These are phyloP conservation scores for Microcebus lehilahytsara DNA, from an alignment of 2,113 vertebrate genomes.

Conservation along the genomic window DNA sequence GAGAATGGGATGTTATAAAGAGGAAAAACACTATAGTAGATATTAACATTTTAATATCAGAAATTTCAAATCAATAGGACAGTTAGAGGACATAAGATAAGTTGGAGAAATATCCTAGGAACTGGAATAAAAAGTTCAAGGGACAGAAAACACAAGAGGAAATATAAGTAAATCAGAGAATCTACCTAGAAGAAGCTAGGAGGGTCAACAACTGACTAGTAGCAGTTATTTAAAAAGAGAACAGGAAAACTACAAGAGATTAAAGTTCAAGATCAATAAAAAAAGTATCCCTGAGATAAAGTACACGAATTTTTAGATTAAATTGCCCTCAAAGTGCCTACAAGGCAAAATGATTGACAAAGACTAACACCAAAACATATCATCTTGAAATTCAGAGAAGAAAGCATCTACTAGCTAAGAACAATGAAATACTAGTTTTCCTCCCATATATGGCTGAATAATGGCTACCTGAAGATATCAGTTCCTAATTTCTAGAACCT, in stretches of 20 bases:
- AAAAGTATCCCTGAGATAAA: not conserved
- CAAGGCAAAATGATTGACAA: not conserved
- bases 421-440: not conserved
- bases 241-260: no score
- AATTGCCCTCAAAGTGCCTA: not conserved
- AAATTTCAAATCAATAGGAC: not conserved
- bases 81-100: not conserved
- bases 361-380: not conserved
- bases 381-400: not conserved
- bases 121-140: not conserved
- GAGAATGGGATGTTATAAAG: constrained; percentile 35
- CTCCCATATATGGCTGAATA: not conserved
- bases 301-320: not conserved
- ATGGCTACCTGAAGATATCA: not conserved
- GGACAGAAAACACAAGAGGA: constrained; percentile 2
- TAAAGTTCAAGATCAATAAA: constrained; percentile 5
- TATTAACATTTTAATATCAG: constrained; percentile 43
- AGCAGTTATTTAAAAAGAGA: not conserved
- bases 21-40: not conserved
- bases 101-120: not conserved
- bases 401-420: not conserved
- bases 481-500: not conserved
- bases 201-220: not conserved
- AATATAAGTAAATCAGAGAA: not conserved
- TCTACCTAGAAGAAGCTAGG: not conserved